Evolutionary conservation across 2,888 invertebrate genomes (phyloP).

Genomic region (Odontomyia ornata): DNA sequence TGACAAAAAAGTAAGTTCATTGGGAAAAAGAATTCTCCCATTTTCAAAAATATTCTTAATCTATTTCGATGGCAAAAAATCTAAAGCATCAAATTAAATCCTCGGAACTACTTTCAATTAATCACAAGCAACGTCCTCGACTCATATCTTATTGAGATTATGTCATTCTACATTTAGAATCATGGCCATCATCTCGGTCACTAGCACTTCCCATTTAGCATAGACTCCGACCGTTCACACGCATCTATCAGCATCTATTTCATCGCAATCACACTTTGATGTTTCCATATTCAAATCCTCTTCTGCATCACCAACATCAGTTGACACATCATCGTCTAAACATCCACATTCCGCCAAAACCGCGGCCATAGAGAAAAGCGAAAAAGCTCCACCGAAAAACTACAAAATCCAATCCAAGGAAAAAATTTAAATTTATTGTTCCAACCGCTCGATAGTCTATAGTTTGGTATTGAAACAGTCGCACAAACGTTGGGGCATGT

Average conservation of each 20-base stretch:
- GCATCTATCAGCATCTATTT: not conserved
- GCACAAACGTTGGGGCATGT: not conserved
- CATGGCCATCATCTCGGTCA: slow-evolving; percentile 22
- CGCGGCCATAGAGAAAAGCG: slow-evolving; percentile 4
- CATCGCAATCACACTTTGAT: slow-evolving; percentile 4
- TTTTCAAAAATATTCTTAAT: no score
- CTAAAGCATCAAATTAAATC: no score
- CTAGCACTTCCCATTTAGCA: not conserved
- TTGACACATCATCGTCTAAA: slow-evolving; percentile 7
- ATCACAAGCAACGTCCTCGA: not conserved
- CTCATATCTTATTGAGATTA: slow-evolving; percentile 23
- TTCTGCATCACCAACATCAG: not conserved
- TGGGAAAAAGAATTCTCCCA: no score
- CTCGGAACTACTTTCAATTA: no score
- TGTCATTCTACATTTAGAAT: slow-evolving; percentile 35
- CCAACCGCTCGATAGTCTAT: not conserved
- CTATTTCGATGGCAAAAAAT: no score
- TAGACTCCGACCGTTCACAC: not conserved
- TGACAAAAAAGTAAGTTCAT: no score
- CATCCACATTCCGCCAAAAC: not conserved
- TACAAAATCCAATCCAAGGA: not conserved
- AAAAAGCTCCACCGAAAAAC: not conserved
- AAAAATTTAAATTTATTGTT: not conserved
- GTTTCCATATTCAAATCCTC: slow-evolving; percentile 11
- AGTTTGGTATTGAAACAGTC: not conserved